Evolutionary conservation across 2,888 invertebrate species (phyloP), one percentile per base, ranked within the genome.

Genomic region (Amorpha juglandis): DNA sequence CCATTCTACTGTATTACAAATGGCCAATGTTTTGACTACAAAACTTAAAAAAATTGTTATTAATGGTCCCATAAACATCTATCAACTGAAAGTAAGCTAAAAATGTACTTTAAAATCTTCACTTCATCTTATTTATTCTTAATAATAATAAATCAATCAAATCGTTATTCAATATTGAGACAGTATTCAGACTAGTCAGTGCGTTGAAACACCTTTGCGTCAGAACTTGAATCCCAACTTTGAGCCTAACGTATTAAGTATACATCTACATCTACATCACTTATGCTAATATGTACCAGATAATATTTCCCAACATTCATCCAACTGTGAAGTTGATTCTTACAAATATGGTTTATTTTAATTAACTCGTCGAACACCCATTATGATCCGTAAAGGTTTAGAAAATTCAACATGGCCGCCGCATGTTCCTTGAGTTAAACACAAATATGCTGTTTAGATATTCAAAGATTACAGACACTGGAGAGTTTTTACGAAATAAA

Each of bases 341-440:
- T 14, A 38, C 58, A 19, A 58, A 58, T 58, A 58, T 58, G 58
- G 58, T 58, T 58, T 58, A 58, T 55, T 55, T 38, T 55, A 55
- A 55, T 55, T 55, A 55, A 38, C 55, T 38, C 7, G 55, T n/a
- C 38, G 35, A 55, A 14, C 9, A 16, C 16, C 16, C 55, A 16
- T 8, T 16, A 16, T 38, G n/a, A 38, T 55, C 16, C 16, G 38
- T 55, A 55, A 35, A 38, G 16, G 16, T 35, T 35, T 55, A 38
- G 55, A 35, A 55, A 55, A 55, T 55, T 16, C 55, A 55, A 55
- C 16, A 55, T 55, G 55, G 55, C 55, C 55, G 35, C 16, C 38
- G 38, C 53, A n/a, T 35, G 55, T 16, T 35, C 55, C 38, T n/a
- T 16, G 35, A 53, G 35, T 33, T 35, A 55, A 55, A 55, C 55